Evolutionary conservation across 2,797 vertebrate species (phyloP), one percentile per base, ranked within the genome.

Genomic region (Sciaenops ocellatus): DNA sequence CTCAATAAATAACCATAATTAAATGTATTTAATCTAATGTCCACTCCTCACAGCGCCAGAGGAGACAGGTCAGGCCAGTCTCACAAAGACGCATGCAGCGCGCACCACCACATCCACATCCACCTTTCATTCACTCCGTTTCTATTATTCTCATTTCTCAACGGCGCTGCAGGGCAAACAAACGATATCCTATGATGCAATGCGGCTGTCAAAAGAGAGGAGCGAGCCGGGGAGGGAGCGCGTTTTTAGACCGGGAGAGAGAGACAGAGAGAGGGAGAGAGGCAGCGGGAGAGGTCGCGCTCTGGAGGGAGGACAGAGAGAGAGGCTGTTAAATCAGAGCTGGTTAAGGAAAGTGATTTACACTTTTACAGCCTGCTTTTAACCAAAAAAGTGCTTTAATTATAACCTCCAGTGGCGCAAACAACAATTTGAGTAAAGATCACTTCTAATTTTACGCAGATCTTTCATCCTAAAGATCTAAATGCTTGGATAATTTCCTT

Each of bases 111-210:
- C 55, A 34, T 34, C 30, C 30, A 38, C 34, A 63, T 68, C 60
- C 61, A 73, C 71, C 65, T 60, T 51, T 50, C 78, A 54, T 50
- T 71, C 69, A 67, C 47, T 48, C 16, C 4, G 3, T 5, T 20
- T 28, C 68, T 46, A 12, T 69, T 76, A 76, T 64, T 74, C 60
- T 42, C 56, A 10, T 55, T 74, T 68, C 55, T 50, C 60, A 46
- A 38, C 46, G 16, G 64, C 46, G 68, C 85, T 76, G 68, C 71
- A 18, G 59, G 85, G 74, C 67, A 65, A 77, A 81, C 71, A 77
- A 17, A 59, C 62, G 28, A 83, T 71, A 63, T 72, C 69, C 62
- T 73, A 55, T 74, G 87, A 87, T 80, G 82, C 85, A 82, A 78
- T 56, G 79, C 78, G 64, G 71, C 83, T 86, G 81, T 86, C 84